These are phyloP conservation scores for Platycercus adscitus DNA, from an alignment of 2,113 vertebrate genomes.

Conservation along the genomic window DNA sequence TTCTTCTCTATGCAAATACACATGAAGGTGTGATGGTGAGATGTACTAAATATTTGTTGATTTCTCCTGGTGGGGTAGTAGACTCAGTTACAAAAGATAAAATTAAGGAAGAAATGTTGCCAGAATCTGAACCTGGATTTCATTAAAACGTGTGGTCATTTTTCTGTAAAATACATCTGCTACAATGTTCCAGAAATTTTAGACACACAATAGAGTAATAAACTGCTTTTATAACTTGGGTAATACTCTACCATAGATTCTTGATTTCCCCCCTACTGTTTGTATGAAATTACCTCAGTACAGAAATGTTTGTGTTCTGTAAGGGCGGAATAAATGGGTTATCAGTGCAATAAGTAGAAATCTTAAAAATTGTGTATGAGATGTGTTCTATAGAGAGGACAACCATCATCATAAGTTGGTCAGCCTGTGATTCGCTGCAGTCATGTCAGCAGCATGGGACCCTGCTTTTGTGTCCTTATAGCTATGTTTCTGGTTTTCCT, in stretches of 20 bases:
- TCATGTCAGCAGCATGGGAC: accelerated
- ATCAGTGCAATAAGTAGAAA: neutral
- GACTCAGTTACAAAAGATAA: conserved; percentile 35
- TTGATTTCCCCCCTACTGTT: conserved; percentile 48
- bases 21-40: neutral
- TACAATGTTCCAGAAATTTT: conserved; percentile 54
- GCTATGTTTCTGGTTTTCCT: neutral
- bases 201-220: conserved; percentile 66
- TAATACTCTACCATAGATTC: conserved; percentile 26
- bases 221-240: conserved; percentile 55
- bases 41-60: conserved; percentile 1
- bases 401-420: neutral
- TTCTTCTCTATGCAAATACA: neutral
- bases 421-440: neutral
- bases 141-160: conserved; percentile 58
- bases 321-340: neutral
- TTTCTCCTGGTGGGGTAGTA: conserved; percentile 28
- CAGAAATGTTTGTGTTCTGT: neutral
- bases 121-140: conserved; percentile 63
- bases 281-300: conserved; percentile 45
- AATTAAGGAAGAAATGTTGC: conserved; percentile 48
- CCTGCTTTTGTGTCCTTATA: neutral
- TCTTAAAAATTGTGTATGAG: neutral
- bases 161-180: conserved; percentile 59
- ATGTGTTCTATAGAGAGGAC: neutral